Base-by-base conservation (phyloP, 2,888 invertebrate genomes). In the Tuta absoluta region DNA sequence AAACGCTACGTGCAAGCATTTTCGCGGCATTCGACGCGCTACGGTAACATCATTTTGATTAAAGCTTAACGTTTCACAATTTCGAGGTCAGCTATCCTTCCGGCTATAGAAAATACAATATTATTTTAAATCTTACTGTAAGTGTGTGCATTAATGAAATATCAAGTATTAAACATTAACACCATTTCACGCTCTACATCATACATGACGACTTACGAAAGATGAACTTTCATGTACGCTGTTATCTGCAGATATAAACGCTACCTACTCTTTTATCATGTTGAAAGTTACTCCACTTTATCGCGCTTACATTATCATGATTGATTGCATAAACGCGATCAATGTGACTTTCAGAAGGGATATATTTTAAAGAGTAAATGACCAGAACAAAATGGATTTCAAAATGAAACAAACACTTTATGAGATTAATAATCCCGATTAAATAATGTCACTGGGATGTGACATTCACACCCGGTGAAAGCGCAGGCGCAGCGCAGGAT, bases 391-490 rank as follows among this genome's bases (percentile, higher is more conserved):
- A 86, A 80, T 76, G 80, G 84, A 85, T 86, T 84, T 77, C 68
- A 73, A 76, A 76, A 72, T 75, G 77, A 80, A 81, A 83, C 80
- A 82, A 77, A 80, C 76, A 74, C 69, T 70, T 69, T 64, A 64
- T 62, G 69, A 79, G 82, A 82, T 85, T 82, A 87, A 33, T 82
- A 87, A 56, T 82, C 79, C 81, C 81, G 76, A 82, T 83, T 85
- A 82, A 82, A 84, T 84, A 81, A 79, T 79, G 82, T 84, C 83
- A 78, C 75, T 72, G 72, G 76, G 76, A 80, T 82, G 80, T 86
- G 87, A 89, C 89, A 87, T 87, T 86, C 83, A 86, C 84, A 85
- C 80, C 75, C 76, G 82, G 90, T 87, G 89, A 91, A 91, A 91
- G 91, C 86, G 75, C 72, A 75, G 78, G 80, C 80, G 85, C 84